A percentile compares a stretch with the other conserved stretches of the same genome.
phyloP scores from a whole-genome alignment of 2,797 vertebrate genomes.

The Chrysocyon brachyurus region DNA sequence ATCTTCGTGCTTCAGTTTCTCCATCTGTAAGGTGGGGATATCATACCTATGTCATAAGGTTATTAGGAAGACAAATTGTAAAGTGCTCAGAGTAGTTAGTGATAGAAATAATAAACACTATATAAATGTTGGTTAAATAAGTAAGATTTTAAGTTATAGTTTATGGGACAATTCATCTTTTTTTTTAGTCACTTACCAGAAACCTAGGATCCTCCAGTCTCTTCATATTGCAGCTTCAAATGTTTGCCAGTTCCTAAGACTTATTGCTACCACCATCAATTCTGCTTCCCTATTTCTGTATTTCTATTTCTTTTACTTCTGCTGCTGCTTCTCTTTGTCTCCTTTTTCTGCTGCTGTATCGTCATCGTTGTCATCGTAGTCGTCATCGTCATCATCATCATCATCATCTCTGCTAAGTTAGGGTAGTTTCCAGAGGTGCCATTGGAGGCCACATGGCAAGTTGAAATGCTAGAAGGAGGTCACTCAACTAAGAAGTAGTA shows the following conservation, averaged over 20 bases:
- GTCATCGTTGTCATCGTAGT: background rate
- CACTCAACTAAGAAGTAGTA: background rate
- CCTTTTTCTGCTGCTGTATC: background rate
- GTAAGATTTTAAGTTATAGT: background rate
- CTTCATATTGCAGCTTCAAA: background rate
- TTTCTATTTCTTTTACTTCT: background rate
- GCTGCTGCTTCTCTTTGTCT: background rate
- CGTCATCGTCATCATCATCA: background rate
- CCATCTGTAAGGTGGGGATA: background rate
- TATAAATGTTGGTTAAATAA: constrained; percentile 1
- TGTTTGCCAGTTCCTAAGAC: background rate
- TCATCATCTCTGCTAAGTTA: background rate
- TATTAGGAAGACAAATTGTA: background rate
- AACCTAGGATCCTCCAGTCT: background rate
- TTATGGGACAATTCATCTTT: background rate
- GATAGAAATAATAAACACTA: background rate
- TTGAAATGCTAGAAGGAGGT: background rate
- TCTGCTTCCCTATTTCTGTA: background rate
- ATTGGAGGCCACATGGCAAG: background rate
- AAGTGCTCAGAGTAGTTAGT: background rate
- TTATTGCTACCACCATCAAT: background rate
- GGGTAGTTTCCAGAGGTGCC: background rate
- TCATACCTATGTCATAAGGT: background rate
- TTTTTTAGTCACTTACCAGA: background rate
- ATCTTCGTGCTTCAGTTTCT: background rate